A percentile compares a stretch with the other conserved stretches of the same genome.
Conservation (phyloP, 2,888 invertebrate species). For the Stegophylla sp. region DNA sequence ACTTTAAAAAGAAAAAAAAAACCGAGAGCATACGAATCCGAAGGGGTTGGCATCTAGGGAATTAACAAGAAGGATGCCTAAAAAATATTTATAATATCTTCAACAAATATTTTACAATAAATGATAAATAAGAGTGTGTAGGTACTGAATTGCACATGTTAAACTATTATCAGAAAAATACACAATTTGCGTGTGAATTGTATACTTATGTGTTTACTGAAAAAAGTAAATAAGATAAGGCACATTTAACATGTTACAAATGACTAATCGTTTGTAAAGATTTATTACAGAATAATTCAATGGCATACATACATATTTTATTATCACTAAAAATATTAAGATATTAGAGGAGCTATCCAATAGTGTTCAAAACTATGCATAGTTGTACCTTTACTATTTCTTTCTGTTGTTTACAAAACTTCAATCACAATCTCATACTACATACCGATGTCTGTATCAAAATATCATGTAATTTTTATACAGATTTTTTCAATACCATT, state of each 20-base stretch:
- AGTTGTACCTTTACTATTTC: constrained; percentile 23
- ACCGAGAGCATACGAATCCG: constrained; percentile 19
- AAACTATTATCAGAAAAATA: background rate
- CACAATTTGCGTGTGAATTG: too few relatives aligned
- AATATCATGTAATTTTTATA: constrained; percentile 32
- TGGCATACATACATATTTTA: too few relatives aligned
- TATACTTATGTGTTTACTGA: too few relatives aligned
- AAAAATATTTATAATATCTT: constrained; percentile 24
- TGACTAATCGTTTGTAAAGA: too few relatives aligned
- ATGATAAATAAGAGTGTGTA: too few relatives aligned
- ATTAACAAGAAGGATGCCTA: constrained; percentile 19
- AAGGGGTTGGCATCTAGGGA: constrained; percentile 12
- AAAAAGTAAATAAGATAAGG: too few relatives aligned
- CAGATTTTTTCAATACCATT: constrained; percentile 13
- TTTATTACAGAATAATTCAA: too few relatives aligned
- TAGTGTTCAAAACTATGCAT: too few relatives aligned
- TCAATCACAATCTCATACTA: constrained; percentile 31
- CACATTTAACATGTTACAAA: too few relatives aligned
- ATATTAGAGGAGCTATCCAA: too few relatives aligned
- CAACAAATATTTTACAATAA: background rate
- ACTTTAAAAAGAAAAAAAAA: constrained; percentile 50
- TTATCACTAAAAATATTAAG: too few relatives aligned
- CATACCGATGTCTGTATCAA: background rate
- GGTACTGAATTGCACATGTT: background rate
- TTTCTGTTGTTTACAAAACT: constrained; percentile 45